These are phyloP conservation scores for Trachemys scripta DNA, from an alignment of 2,113 vertebrate genomes.

Conservation along the genomic window DNA sequence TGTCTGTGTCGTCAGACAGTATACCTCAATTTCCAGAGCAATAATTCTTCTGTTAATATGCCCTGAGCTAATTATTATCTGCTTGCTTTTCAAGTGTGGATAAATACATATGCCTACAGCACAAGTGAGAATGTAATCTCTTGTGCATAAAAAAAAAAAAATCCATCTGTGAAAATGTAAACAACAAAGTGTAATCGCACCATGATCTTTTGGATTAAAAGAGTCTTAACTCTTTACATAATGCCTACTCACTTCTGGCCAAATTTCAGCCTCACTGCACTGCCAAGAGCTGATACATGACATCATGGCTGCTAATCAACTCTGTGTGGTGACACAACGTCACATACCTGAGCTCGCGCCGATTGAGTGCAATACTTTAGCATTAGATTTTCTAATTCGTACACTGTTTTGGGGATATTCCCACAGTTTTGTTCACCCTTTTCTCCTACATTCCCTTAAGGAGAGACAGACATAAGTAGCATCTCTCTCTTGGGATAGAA, in stretches of 20 bases:
- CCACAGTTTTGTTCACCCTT: neutral
- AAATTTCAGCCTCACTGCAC: neutral
- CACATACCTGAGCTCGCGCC: neutral
- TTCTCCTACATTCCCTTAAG: neutral
- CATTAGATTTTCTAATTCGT: neutral
- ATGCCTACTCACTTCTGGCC: neutral
- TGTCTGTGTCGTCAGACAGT: neutral
- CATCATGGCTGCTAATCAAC: neutral
- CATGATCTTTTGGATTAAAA: neutral
- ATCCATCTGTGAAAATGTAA: neutral
- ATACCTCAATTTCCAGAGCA: neutral
- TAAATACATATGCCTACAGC: neutral
- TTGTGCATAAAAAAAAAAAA: neutral
- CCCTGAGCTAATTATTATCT: neutral
- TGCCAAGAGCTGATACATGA: neutral
- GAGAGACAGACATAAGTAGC: no score
- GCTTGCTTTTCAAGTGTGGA: rapidly evolving
- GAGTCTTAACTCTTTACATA: neutral
- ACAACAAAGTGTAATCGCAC: neutral
- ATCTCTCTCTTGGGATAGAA: neutral
- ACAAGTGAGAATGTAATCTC: neutral
- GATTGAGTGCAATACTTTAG: neutral
- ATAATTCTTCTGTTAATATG: neutral
- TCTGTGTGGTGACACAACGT: neutral
- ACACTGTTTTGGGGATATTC: neutral